phyloP scores from a whole-genome alignment of 2,797 vertebrate species.

The Cirrhinus molitorella region DNA sequence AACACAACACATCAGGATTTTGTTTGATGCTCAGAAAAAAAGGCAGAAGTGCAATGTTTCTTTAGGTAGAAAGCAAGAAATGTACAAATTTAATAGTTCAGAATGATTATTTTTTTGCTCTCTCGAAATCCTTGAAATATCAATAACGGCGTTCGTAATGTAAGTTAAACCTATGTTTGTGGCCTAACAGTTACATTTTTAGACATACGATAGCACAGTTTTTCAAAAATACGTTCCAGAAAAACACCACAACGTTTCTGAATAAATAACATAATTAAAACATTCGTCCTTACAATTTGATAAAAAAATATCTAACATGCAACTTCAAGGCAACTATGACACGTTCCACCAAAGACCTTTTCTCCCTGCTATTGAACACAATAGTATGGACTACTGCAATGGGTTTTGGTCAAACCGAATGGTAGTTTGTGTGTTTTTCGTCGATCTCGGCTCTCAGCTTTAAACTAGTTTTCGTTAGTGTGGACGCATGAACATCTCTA shows the following conservation, averaged over 20 bases:
- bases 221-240: background rate
- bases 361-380: slow-evolving; percentile 57
- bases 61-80: slow-evolving; percentile 81
- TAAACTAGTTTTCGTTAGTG: slow-evolving; percentile 83
- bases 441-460: slow-evolving; percentile 88
- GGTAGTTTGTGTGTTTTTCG: slow-evolving; percentile 93
- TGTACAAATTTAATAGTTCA: slow-evolving; percentile 69
- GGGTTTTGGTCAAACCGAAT: slow-evolving; percentile 75
- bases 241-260: background rate
- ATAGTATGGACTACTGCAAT: slow-evolving; percentile 74
- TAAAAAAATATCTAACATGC: slow-evolving; percentile 37
- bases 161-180: background rate
- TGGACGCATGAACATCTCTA: slow-evolving; percentile 84
- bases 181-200: slow-evolving; percentile 6
- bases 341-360: slow-evolving; percentile 89
- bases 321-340: slow-evolving; percentile 58
- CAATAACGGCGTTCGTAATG: background rate
- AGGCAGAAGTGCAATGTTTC: slow-evolving; percentile 80
- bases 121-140: background rate
- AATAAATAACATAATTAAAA: background rate
- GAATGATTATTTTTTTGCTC: background rate
- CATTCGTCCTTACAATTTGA: slow-evolving; percentile 6
- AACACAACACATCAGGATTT: slow-evolving; percentile 61
- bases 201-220: background rate
- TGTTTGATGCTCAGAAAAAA: slow-evolving; percentile 66